Conservation (phyloP, 2,797 vertebrate genomes). For the Sebastes oblongus region DNA sequence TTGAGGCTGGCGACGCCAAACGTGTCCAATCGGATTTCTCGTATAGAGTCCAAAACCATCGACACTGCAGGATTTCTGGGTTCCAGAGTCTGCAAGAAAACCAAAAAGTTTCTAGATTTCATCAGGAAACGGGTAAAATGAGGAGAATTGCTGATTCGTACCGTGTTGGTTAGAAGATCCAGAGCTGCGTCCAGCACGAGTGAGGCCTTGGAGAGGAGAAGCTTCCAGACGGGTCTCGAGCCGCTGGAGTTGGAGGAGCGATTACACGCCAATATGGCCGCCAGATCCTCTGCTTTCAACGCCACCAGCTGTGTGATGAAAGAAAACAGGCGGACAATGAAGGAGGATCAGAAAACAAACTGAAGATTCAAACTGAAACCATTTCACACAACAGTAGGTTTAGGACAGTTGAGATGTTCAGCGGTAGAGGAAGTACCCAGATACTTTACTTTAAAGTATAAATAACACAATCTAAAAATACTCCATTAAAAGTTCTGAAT, state of each 20-base stretch:
- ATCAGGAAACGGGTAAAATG: not conserved
- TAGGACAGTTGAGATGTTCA: not conserved
- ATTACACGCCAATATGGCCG: constrained; percentile 57
- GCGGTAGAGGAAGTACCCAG: not conserved
- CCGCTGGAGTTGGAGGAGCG: constrained; percentile 9
- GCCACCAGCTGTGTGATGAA: constrained; percentile 40
- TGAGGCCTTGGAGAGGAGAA: constrained; percentile 64
- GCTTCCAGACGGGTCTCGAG: constrained; percentile 65
- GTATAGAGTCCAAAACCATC: constrained; percentile 66
- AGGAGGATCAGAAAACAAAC: not conserved
- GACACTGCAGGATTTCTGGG: constrained; percentile 27
- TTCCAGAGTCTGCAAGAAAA: constrained; percentile 52
- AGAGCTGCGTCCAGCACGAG: constrained; percentile 66
- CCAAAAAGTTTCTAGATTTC: not conserved
- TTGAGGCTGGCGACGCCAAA: constrained; percentile 36
- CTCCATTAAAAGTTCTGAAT: not conserved
- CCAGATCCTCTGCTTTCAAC: constrained; percentile 57
- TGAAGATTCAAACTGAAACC: not conserved
- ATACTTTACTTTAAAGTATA: not conserved
- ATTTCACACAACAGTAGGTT: not conserved
- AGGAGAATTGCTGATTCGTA: constrained; percentile 11
- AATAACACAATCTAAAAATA: not conserved
- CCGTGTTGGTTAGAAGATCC: constrained; percentile 64
- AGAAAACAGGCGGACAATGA: not conserved
- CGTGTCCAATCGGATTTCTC: constrained; percentile 62